Evolutionary conservation across 2,113 vertebrate genomes (phyloP), one percentile per base, ranked within the genome.

Genomic region (Smithornis capensis): DNA sequence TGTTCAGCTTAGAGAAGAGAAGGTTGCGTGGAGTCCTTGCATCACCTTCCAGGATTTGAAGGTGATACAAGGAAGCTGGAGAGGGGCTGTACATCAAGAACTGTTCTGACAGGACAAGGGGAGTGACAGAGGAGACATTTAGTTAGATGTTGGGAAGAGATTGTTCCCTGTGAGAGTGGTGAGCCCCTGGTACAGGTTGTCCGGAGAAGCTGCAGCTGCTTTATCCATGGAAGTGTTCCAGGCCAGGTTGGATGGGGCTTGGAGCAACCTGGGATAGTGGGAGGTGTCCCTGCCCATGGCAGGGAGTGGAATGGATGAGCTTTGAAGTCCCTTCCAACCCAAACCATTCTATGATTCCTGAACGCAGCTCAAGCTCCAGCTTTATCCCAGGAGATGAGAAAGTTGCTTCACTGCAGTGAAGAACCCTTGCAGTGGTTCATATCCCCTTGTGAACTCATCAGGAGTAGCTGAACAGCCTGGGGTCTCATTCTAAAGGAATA

Each of bases 291-390:
- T 86, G 71, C 10, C 37, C 44, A 29, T 59, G 62, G 71, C 16
- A 50, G 45, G 60, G 35, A 6, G 16, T 35, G 52, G 44, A 0
- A 59, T 2, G 17, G 31, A 0, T 60, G 63, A 7, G 9, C 0
- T 78, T 62, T 38, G 0, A 47, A 23, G 10, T 40, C 10, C 28
- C 6, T 47, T 25, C 19, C 49, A 7, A 12, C 40, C 24, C 75
- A 70, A 55, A 47, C 19, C n/a, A 27, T 0, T 15, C 25, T 49
- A 19, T 1, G 9, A 56, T 64, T 59, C 33, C 60, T 50, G 33
- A 76, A 27, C 40, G 18, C 60, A 33, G 9, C 33, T 25, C 14
- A 13, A 59, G 23, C n/a, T 85, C 37, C 19, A 17, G 16, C 82
- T 70, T n/a, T 62, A 59, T 79, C 29, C 35, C 35, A 62, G 25